Percentiles rank a stretch among this genome's conserved stretches.
Conservation (phyloP, 2,797 vertebrate genomes). For the Lindbergichthys nudifrons region DNA sequence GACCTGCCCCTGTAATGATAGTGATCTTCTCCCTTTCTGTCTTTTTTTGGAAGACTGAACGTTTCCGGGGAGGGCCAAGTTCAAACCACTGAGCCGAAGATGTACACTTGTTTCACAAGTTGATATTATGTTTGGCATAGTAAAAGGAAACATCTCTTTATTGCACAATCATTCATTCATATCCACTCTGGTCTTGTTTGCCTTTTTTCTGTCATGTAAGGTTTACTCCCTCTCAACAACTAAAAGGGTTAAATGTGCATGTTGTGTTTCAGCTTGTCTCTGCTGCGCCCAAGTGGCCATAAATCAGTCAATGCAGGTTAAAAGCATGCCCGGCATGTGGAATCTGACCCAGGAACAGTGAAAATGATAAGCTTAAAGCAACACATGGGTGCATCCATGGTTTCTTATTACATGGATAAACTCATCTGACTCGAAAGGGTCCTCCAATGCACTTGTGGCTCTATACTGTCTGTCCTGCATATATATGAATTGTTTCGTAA, state of each 20-base stretch:
- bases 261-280: background rate
- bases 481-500: too few relatives aligned
- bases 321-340: too few relatives aligned
- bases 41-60: background rate
- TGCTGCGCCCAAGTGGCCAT: background rate
- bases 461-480: too few relatives aligned
- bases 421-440: too few relatives aligned
- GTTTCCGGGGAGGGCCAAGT: background rate
- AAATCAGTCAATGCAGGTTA: background rate
- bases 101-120: background rate
- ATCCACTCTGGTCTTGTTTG: background rate
- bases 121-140: background rate
- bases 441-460: too few relatives aligned
- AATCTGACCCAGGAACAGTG: background rate
- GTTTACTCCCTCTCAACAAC: background rate
- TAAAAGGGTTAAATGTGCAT: accelerated
- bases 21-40: background rate
- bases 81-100: background rate
- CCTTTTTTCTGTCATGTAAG: background rate
- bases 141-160: background rate
- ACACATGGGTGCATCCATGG: background rate
- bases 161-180: background rate
- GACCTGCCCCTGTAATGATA: background rate
- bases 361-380: background rate
- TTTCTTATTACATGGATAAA: too few relatives aligned